phyloP scores from a whole-genome alignment of 2,113 vertebrate genomes.

The Antidorcas marsupialis region DNA sequence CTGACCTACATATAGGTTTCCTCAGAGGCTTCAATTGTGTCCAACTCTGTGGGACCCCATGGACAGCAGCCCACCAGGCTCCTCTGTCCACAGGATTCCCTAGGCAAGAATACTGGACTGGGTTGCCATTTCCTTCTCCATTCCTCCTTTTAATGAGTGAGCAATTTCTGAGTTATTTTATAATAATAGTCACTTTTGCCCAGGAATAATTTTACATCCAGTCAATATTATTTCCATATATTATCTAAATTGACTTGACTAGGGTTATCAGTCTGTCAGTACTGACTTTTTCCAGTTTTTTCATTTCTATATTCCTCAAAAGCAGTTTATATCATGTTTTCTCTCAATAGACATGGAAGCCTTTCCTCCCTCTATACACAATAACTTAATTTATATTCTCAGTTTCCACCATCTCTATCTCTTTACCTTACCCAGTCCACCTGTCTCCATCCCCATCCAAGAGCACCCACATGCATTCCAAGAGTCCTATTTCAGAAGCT shows the following conservation, averaged over 20 bases:
- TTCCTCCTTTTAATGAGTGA: not conserved
- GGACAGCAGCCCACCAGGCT: not conserved
- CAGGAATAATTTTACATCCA: not conserved
- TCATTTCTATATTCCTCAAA: not conserved
- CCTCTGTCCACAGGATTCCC: not conserved
- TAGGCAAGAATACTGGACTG: not conserved
- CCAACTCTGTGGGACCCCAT: not conserved
- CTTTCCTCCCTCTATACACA: not conserved
- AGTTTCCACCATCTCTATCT: not conserved
- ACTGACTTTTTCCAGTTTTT: not conserved
- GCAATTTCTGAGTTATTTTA: not conserved
- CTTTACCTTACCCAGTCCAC: not conserved
- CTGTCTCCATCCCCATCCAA: not conserved
- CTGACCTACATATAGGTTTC: no score
- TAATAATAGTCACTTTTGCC: not conserved
- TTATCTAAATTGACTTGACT: not conserved
- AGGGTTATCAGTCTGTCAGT: not conserved
- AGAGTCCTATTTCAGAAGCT: not conserved
- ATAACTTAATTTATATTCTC: not conserved
- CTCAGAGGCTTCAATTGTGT: not conserved
- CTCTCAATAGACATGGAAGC: not conserved
- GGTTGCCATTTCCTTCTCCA: not conserved
- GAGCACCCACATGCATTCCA: not conserved
- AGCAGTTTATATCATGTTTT: not conserved
- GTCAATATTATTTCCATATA: not conserved